Evolutionary conservation across 2,113 vertebrate genomes (phyloP).

Genomic region (Coptodon bakossiorum): DNA sequence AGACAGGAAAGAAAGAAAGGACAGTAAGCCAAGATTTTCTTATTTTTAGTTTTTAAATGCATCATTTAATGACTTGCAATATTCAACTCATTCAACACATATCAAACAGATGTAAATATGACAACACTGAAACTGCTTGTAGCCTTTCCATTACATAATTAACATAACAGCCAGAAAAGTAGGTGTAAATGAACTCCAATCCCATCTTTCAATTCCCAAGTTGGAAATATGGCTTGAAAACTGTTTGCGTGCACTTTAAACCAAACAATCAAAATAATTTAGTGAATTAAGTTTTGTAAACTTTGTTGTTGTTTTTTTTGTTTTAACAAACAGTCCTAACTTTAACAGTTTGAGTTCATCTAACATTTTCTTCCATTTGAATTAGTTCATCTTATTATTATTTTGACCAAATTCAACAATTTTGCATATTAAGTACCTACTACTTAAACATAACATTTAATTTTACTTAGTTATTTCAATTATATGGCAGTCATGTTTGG

Average conservation of each 20-base stretch:
- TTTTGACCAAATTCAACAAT: background rate
- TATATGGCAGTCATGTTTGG: background rate
- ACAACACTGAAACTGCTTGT: background rate
- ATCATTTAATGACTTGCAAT: background rate
- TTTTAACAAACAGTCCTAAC: background rate
- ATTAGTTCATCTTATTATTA: background rate
- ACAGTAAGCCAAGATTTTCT: background rate
- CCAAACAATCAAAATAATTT: background rate
- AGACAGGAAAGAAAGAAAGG: background rate
- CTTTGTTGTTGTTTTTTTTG: background rate
- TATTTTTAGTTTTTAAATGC: background rate
- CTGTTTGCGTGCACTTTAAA: background rate
- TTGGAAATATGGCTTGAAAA: background rate
- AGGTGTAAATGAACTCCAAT: background rate
- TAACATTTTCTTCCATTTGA: background rate
- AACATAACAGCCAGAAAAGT: background rate
- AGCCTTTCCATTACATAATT: background rate
- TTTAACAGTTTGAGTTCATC: background rate
- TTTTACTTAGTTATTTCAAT: background rate
- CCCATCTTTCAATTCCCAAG: background rate
- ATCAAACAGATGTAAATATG: background rate
- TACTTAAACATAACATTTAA: background rate
- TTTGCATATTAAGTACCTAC: background rate
- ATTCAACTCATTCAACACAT: background rate
- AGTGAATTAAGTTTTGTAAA: background rate